Conservation (phyloP, 2,113 vertebrate species). For the Himantopus leucocephalus region DNA sequence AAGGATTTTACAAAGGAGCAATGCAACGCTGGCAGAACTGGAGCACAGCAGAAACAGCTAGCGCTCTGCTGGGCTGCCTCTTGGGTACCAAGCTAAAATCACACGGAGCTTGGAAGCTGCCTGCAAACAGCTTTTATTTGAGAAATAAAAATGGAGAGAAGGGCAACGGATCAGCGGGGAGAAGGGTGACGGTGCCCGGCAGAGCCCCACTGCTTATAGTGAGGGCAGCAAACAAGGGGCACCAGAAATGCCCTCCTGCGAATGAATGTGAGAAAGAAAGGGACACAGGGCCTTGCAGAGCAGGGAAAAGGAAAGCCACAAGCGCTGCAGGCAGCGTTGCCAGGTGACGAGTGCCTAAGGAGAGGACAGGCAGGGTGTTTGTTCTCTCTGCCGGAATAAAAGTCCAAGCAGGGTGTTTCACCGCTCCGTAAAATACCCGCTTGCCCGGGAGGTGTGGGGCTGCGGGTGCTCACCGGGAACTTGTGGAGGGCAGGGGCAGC, state of each 20-base stretch:
- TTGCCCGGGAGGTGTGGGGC: fast-evolving
- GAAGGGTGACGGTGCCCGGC: fast-evolving
- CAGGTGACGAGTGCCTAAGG: background rate
- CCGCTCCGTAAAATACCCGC: background rate
- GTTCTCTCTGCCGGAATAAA: background rate
- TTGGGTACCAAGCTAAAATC: background rate
- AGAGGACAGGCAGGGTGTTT: background rate
- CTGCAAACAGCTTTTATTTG: background rate
- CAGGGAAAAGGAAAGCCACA: background rate
- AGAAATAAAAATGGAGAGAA: background rate
- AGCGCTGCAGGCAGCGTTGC: background rate
- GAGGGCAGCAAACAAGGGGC: background rate
- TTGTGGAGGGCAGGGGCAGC: background rate
- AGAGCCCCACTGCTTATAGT: background rate
- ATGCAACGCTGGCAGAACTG: background rate
- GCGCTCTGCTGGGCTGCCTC: background rate
- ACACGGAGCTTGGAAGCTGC: fast-evolving
- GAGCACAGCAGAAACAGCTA: fast-evolving
- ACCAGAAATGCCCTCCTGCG: background rate
- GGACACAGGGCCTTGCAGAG: background rate
- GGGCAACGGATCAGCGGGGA: fast-evolving
- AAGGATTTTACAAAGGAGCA: background rate
- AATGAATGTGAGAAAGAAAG: background rate
- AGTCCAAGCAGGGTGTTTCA: background rate
- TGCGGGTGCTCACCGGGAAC: background rate